Base-by-base conservation (phyloP, 2,113 vertebrate species). In the Lampris megalopsis region DNA sequence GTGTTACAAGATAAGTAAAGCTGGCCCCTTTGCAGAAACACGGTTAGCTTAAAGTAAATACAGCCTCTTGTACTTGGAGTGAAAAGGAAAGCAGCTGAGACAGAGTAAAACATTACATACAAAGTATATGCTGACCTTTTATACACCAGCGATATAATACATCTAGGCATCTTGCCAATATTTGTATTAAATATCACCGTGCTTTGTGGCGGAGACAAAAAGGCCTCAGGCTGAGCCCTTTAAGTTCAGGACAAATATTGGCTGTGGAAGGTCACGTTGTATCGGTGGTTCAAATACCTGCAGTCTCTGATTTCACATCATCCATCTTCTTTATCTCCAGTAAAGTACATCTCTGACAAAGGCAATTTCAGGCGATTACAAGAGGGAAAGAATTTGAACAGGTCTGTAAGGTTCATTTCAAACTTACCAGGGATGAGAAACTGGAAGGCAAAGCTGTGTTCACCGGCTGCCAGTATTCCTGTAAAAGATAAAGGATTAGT, bases 391-490 rank as follows among this genome's bases (percentile, higher is more conserved):
- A 68, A 9, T 50, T 74, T n/a, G 4, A 37, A 58, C 1, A 1
- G 2, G 37, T 52, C 53, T 48, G 10, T 3, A 6, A 8, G 47
- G 9, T 42, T 63, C 10, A 52, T 56, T 6, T 2, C n/a, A 50
- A 8, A 68, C 94, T 81, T 92, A 99, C 98, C 96, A 95, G 97
- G 97, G 81, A 99, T 95, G 71, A 97, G 90, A 85, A 99, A 99
- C 94, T 97, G 98, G 94, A 99, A 99, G 0, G 96, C 94, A 53
- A 98, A 97, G 81, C 58, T 95, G 94, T 99, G 96, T 45, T 97
- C 97, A 9, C 97, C 98, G 5, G 95, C 80, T 0, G 90, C 65
- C 83, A 99, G 93, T n/a, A 90, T 94, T 61, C 97, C 98, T 99
- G 92, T 0, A 8, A 89, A 86, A 94, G 45, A 93, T 7, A 86